A percentile compares a stretch with the other conserved stretches of the same genome.
Evolutionary conservation across 2,797 vertebrate species (phyloP).

Genomic region (Betta splendens): DNA sequence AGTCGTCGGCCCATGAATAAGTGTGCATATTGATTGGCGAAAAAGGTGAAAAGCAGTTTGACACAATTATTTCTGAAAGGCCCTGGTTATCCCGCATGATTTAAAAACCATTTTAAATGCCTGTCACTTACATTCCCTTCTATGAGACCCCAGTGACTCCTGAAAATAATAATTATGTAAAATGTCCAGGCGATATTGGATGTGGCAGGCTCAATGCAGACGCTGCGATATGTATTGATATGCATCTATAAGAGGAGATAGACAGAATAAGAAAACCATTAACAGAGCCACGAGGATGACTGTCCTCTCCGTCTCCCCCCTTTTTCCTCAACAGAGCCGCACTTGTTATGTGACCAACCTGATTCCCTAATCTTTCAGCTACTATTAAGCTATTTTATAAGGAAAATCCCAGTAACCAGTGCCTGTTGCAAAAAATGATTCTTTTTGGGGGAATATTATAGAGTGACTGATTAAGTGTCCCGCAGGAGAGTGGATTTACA

Average conservation of each 20-base stretch:
- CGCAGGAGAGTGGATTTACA: constrained; percentile 43
- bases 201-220: constrained; percentile 71
- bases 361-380: constrained; percentile 4
- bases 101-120: constrained; percentile 86
- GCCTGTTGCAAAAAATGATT: constrained; percentile 17
- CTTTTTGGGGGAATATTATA: constrained; percentile 24
- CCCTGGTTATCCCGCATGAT: constrained; percentile 80
- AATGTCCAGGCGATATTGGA: constrained; percentile 80
- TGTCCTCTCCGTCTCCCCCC: constrained; percentile 37
- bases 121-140: constrained; percentile 84
- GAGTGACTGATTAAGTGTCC: constrained; percentile 40
- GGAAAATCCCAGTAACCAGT: neutral
- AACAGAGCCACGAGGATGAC: constrained; percentile 51
- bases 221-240: constrained; percentile 72
- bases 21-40: constrained; percentile 85
- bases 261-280: constrained; percentile 66
- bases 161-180: constrained; percentile 87
- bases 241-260: constrained; percentile 73
- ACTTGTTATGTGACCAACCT: constrained; percentile 20
- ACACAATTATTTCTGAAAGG: constrained; percentile 87
- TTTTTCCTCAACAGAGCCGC: constrained; percentile 27
- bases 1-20: constrained; percentile 80
- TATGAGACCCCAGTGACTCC: constrained; percentile 79
- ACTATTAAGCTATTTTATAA: constrained; percentile 26
- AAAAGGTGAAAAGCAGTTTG: constrained; percentile 86